These are phyloP conservation scores for Platysteira castanea DNA, from an alignment of 2,113 vertebrate genomes.

Conservation along the genomic window DNA sequence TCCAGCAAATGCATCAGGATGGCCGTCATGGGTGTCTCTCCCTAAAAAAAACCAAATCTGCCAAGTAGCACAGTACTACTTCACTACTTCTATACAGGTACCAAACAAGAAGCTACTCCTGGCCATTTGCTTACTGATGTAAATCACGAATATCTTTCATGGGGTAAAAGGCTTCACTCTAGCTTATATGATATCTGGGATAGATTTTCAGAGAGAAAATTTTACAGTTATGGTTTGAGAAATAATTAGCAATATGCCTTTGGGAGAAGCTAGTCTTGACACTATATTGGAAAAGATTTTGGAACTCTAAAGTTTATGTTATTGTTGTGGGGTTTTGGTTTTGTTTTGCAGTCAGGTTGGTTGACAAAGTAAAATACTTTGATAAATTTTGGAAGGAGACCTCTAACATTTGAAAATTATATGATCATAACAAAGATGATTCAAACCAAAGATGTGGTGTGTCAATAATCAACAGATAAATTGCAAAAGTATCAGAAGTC, in stretches of 20 bases:
- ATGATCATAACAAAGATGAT: background rate
- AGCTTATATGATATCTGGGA: background rate
- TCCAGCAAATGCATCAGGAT: background rate
- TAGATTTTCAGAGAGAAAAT: background rate
- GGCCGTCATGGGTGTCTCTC: accelerated
- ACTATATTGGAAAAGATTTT: background rate
- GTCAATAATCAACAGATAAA: background rate
- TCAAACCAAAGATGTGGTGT: background rate
- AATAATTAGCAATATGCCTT: background rate
- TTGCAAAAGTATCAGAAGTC: background rate
- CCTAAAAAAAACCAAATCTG: background rate
- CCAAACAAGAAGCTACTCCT: background rate
- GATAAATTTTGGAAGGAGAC: background rate
- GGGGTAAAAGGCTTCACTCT: background rate
- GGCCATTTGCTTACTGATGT: background rate
- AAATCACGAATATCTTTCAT: background rate
- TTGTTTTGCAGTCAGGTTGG: background rate
- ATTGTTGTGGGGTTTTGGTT: background rate
- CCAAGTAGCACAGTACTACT: background rate
- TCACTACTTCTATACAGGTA: background rate
- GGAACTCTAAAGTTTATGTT: background rate
- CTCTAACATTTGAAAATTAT: background rate
- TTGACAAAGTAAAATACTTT: background rate
- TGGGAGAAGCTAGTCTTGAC: background rate
- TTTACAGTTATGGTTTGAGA: background rate